Conservation (phyloP, 2,888 invertebrate species). For the Amblyteles armatorius region DNA sequence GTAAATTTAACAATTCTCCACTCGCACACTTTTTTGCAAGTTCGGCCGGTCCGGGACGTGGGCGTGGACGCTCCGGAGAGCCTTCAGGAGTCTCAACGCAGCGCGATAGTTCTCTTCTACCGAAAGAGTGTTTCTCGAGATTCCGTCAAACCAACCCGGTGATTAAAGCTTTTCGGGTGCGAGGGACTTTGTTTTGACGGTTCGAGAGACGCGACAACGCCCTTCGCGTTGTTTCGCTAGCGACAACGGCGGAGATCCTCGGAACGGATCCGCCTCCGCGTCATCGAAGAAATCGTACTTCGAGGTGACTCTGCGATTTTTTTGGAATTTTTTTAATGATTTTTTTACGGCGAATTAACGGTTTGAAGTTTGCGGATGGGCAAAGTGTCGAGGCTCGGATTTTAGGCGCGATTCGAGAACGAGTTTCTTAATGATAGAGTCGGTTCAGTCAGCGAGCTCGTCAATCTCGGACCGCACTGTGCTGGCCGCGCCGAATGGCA, state of each 20-base stretch:
- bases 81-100: slow-evolving; percentile 9
- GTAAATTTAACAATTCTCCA: slow-evolving; percentile 74
- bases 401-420: background rate
- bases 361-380: background rate
- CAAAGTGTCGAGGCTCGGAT: background rate
- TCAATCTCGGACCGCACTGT: slow-evolving; percentile 1
- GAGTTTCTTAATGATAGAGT: background rate
- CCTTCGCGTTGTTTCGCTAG: background rate
- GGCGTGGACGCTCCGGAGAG: background rate
- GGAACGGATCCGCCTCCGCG: background rate
- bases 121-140: background rate
- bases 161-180: slow-evolving; percentile 2
- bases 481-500: background rate
- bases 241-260: background rate
- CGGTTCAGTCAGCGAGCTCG: slow-evolving; percentile 11
- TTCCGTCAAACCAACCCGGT: background rate
- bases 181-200: background rate
- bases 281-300: background rate
- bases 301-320: background rate
- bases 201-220: background rate
- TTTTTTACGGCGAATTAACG: background rate
- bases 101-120: background rate
- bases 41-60: slow-evolving; percentile 28
- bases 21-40: slow-evolving; percentile 46
- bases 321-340: background rate